Conservation (phyloP, 2,113 vertebrate genomes). For the Hiodon tergisus region DNA sequence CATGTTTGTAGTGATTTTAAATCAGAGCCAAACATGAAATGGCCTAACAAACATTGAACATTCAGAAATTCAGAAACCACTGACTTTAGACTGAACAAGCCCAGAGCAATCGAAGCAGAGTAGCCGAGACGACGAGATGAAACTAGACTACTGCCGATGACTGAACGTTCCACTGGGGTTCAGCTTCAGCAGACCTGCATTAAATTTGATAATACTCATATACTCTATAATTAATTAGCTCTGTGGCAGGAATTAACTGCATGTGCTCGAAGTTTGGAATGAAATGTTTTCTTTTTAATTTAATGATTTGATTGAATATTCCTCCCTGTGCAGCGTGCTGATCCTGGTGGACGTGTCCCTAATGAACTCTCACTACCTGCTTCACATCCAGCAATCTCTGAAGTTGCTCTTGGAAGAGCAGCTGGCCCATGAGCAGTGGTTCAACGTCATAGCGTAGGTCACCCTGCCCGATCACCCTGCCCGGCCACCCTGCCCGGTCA, state of each 20-base stretch:
- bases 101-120: too few relatives aligned
- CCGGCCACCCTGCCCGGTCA: too few relatives aligned
- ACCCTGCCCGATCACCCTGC: too few relatives aligned
- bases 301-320: not conserved
- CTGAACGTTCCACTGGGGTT: not conserved
- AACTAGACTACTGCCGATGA: not conserved
- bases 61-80: too few relatives aligned
- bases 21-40: too few relatives aligned
- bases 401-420: slow-evolving; percentile 72
- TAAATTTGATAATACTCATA: not conserved
- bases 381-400: slow-evolving; percentile 67
- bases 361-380: slow-evolving; percentile 55
- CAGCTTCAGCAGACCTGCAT: too few relatives aligned
- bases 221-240: not conserved
- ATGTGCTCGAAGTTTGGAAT: too few relatives aligned
- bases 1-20: too few relatives aligned
- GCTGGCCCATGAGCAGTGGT: slow-evolving; percentile 61
- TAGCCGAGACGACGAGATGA: too few relatives aligned
- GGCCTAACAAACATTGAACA: too few relatives aligned
- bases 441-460: slow-evolving; percentile 35
- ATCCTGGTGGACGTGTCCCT: slow-evolving; percentile 68
- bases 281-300: too few relatives aligned
- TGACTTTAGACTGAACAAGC: too few relatives aligned
- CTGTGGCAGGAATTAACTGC: not conserved
- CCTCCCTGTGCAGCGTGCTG: slow-evolving; percentile 55